phyloP scores from a whole-genome alignment of 2,113 vertebrate species.

The Panthera tigris region DNA sequence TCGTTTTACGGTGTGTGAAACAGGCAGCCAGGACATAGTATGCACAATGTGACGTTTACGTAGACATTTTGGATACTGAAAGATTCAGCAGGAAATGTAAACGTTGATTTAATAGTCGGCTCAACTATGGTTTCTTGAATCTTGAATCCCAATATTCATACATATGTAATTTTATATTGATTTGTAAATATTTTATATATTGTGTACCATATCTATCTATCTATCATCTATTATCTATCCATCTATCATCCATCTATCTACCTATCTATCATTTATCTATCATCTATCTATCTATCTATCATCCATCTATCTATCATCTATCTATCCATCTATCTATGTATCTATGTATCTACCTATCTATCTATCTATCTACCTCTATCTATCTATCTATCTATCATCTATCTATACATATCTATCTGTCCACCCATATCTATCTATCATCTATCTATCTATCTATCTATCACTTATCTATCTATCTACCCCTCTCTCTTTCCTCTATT shows the following conservation, averaged over 20 bases:
- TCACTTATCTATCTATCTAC: not conserved
- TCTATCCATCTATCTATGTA: not conserved
- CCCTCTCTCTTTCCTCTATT: no score
- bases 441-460: not conserved
- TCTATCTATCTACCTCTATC: no score
- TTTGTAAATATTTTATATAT: not conserved
- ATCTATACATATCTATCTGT: not conserved
- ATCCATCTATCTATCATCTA: no score
- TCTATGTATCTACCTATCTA: no score
- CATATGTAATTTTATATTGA: not conserved
- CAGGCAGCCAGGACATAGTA: fast-evolving
- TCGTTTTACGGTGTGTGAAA: not conserved
- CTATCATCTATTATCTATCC: no score
- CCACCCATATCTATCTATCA: no score
- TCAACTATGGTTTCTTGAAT: not conserved
- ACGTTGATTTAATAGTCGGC: no score
- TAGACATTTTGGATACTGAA: not conserved
- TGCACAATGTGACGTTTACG: not conserved
- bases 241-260: no score
- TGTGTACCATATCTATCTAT: no score
- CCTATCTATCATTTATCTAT: not conserved
- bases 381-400: no score
- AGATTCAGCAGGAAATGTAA: not conserved
- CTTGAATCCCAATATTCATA: not conserved
- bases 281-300: no score